Evolutionary conservation across 2,113 vertebrate species (phyloP), one percentile per base, ranked within the genome.

Genomic region (Trogon surrucura): DNA sequence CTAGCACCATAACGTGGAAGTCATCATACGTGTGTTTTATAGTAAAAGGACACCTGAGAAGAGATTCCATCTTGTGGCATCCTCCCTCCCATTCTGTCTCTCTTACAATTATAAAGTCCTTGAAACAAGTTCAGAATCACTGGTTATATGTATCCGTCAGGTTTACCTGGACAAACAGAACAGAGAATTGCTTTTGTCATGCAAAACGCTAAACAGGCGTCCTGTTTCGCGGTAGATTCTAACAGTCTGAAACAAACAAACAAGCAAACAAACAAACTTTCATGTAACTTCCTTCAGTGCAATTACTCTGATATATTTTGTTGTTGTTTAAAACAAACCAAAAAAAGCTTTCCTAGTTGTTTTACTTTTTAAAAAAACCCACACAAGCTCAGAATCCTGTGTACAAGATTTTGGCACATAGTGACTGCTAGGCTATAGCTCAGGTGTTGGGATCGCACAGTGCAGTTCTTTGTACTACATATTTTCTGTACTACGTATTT

Each of bases 401-500:
- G 5, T 51, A 21, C 11, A 85, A 58, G 25, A 41, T 29, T 79
- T 51, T 2, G 17, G 30, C 21, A n/a, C 6, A 4, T 9, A 53
- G 38, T 34, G 10, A 9, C 25, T 54, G 8, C 56, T 30, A 71
- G 34, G 44, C 26, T 87, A 47, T 78, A 41, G 11, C 10, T 7
- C 47, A 44, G 19, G 29, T 27, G 21, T n/a, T 61, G 21, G 14
- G 21, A 62, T 66, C 58, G 14, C n/a, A 83, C 23, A 58, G 23
- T 57, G 11, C 32, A 29, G 16, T 70, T 86, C 41, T 41, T 41
- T 41, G 41, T 41, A 10, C 41, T 16, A n/a, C 16, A 21, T 60
- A 74, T 86, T 92, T 96, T 94, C 84, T 89, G 17, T 13, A 10
- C 41, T 16, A n/a, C 16, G 18, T 60, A 74, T 86, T 92, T 96